Conservation (phyloP, 2,888 invertebrate species). For the Hydrotaea diabolus region DNA sequence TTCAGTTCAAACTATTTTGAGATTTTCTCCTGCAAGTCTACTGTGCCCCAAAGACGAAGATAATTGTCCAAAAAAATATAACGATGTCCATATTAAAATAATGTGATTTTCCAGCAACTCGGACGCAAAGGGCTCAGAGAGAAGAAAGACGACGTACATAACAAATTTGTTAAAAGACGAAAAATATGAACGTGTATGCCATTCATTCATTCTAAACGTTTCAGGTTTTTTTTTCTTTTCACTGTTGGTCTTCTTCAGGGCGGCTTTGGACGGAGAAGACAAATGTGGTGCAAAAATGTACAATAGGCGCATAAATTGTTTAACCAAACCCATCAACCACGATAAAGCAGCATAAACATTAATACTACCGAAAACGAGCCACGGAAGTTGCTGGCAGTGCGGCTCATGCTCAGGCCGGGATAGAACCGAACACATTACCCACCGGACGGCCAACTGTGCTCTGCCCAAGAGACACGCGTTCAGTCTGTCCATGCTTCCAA, state of each 20-base stretch:
- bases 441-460: background rate
- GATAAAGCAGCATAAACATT: slow-evolving; percentile 58
- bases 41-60: no score
- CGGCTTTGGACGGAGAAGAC: slow-evolving; percentile 73
- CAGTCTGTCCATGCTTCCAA: background rate
- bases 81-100: slow-evolving; percentile 27
- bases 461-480: background rate
- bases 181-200: slow-evolving; percentile 67
- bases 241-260: background rate
- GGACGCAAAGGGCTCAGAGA: background rate
- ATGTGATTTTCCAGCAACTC: background rate
- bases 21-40: no score
- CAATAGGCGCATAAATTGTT: slow-evolving; percentile 78
- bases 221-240: background rate
- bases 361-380: background rate
- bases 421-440: background rate
- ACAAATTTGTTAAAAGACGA: slow-evolving; percentile 24
- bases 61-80: background rate
- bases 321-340: slow-evolving; percentile 40
- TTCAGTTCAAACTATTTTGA: no score
- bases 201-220: slow-evolving; percentile 69
- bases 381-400: background rate
- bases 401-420: background rate
- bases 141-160: background rate
- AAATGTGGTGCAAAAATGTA: slow-evolving; percentile 75